phyloP scores from a whole-genome alignment of 2,113 vertebrate species.

The Ahaetulla prasina region DNA sequence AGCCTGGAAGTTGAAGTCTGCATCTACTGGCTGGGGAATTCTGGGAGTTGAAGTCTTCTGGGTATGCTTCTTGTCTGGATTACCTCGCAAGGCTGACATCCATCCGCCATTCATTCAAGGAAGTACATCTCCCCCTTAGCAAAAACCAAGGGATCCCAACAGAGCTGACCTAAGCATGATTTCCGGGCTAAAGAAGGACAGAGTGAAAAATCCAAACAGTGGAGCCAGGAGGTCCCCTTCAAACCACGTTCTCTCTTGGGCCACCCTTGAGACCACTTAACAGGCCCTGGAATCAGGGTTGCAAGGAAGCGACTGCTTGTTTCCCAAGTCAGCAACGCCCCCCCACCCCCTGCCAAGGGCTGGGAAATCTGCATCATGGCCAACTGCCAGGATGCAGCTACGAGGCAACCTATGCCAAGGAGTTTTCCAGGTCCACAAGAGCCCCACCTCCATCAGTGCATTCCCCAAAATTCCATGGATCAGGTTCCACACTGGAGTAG shows the following conservation, averaged over 20 bases:
- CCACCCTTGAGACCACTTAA: not conserved
- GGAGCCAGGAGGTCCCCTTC: not conserved
- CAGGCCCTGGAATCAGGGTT: not conserved
- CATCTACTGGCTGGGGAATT: not conserved
- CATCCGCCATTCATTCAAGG: not conserved
- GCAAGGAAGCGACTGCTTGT: not conserved
- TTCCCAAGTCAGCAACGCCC: not conserved
- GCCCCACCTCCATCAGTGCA: not conserved
- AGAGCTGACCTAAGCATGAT: not conserved
- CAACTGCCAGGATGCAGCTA: not conserved
- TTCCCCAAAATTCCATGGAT: not conserved
- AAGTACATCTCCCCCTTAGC: not conserved
- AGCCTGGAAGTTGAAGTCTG: too few species aligned
- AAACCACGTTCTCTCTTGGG: not conserved
- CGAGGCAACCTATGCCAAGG: not conserved
- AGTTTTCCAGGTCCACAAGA: not conserved
- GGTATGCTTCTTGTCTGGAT: not conserved
- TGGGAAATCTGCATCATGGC: not conserved
- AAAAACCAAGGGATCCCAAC: not conserved
- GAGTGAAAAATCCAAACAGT: not conserved
- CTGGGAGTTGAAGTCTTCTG: not conserved
- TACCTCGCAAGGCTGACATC: not conserved
- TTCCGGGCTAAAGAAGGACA: not conserved
- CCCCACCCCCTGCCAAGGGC: not conserved
- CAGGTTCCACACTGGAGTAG: not conserved